Conservation (phyloP, 2,113 vertebrate genomes). For the Campylorhamphus procurvoides region DNA sequence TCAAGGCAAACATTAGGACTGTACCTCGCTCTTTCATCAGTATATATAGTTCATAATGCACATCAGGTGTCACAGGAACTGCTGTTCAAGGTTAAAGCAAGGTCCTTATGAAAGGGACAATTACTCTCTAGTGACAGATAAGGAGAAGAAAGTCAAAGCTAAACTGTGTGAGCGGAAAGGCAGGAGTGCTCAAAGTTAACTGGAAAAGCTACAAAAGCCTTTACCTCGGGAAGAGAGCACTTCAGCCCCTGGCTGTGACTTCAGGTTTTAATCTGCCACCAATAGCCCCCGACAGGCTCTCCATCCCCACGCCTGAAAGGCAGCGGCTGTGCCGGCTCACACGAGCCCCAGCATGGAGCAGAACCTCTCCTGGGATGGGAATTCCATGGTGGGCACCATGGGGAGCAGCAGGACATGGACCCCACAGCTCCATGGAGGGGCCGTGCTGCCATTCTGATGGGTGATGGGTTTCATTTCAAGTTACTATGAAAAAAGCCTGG, state of each 20-base stretch:
- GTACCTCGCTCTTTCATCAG: constrained; percentile 47
- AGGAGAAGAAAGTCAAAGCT: constrained; percentile 58
- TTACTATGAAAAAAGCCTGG: neutral
- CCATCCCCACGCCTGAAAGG: neutral
- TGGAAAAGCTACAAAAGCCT: constrained; percentile 32
- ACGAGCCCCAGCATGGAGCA: accelerated
- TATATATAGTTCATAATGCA: constrained; percentile 26
- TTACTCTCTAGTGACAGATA: constrained; percentile 49
- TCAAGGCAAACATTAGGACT: constrained; percentile 43
- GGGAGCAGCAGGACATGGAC: neutral
- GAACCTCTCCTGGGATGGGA: neutral
- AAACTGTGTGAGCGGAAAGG: neutral
- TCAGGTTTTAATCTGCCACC: neutral
- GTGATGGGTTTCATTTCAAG: neutral
- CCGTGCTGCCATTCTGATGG: neutral
- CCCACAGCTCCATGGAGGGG: neutral
- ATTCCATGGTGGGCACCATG: accelerated
- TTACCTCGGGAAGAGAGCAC: neutral
- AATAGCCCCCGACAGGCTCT: neutral
- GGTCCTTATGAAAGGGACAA: constrained; percentile 55
- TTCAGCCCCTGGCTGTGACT: neutral
- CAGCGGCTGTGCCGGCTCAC: accelerated
- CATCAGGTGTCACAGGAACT: constrained; percentile 36
- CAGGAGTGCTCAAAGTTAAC: constrained; percentile 36
- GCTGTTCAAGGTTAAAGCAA: constrained; percentile 62